These are phyloP conservation scores for Akabosia matsudoensis DNA, from an alignment of 1,140 invertebrate species.

Conservation along the genomic window DNA sequence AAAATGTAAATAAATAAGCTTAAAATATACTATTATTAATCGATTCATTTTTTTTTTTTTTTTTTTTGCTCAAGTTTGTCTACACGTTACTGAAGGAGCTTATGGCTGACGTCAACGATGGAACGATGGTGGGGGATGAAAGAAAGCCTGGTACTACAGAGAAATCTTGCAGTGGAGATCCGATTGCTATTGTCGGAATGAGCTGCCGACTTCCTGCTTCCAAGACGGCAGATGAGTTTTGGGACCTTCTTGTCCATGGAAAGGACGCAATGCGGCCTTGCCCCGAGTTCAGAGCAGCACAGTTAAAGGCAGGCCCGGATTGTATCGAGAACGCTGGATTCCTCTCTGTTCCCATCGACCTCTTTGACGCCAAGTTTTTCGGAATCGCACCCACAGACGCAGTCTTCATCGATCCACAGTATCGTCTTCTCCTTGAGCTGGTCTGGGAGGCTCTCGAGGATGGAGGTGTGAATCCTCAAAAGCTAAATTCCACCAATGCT, in stretches of 20 bases:
- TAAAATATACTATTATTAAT: too few species aligned
- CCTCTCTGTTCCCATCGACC: slow-evolving; percentile 26
- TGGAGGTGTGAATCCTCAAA: slow-evolving; percentile 16
- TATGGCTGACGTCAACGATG: too few species aligned
- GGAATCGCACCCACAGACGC: slow-evolving; percentile 58
- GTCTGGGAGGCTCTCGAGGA: slow-evolving; percentile 63
- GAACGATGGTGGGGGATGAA: too few species aligned
- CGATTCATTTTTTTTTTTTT: too few species aligned
- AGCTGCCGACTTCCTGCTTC: slow-evolving; percentile 10
- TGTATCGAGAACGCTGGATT: slow-evolving; percentile 23
- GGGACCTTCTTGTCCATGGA: neutral
- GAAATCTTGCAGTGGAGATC: too few species aligned
- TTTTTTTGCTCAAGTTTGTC: too few species aligned
- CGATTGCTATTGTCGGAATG: slow-evolving; percentile 17
- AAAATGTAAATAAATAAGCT: too few species aligned
- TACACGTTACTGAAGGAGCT: too few species aligned
- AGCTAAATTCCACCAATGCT: slow-evolving; percentile 15
- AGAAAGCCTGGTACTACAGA: too few species aligned
- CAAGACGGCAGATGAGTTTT: slow-evolving; percentile 15
- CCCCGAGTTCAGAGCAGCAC: neutral
- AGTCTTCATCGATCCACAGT: slow-evolving; percentile 62
- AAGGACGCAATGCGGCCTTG: neutral
- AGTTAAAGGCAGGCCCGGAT: neutral
- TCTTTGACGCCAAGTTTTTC: slow-evolving; percentile 58
- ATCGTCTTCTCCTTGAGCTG: slow-evolving; percentile 60